phyloP scores from a whole-genome alignment of 2,888 invertebrate species.

The Pheosia gnoma region DNA sequence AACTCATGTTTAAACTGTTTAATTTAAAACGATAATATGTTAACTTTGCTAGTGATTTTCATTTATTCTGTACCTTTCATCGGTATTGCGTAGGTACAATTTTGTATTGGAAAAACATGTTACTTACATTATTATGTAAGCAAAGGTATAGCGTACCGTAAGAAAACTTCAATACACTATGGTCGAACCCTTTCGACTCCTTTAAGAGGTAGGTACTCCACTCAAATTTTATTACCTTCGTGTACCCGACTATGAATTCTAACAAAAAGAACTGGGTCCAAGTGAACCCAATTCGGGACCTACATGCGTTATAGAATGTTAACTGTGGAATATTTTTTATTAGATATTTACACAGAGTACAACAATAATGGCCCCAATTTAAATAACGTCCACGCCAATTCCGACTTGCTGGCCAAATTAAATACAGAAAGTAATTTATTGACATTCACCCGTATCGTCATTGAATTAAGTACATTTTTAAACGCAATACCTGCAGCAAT shows the following conservation, averaged over 20 bases:
- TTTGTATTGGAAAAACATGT: slow-evolving; percentile 1
- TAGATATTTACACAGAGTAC: too few relatives aligned
- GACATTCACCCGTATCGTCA: too few relatives aligned
- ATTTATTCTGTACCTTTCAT: not conserved
- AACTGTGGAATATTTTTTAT: not conserved
- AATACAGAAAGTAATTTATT: too few relatives aligned
- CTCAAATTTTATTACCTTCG: not conserved
- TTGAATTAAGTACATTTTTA: too few relatives aligned
- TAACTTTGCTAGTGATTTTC: not conserved
- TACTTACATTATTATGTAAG: not conserved
- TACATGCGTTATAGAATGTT: not conserved
- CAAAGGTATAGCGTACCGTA: not conserved
- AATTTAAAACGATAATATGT: too few relatives aligned
- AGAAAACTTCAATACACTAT: slow-evolving; percentile 1
- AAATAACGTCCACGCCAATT: too few relatives aligned
- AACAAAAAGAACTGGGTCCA: not conserved
- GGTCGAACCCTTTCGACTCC: not conserved
- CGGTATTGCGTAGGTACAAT: not conserved
- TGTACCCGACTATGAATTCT: not conserved
- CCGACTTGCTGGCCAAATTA: too few relatives aligned
- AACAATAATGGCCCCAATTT: too few relatives aligned
- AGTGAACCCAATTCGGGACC: not conserved
- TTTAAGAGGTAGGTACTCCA: not conserved
- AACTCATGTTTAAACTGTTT: too few relatives aligned
- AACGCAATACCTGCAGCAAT: too few relatives aligned